Percentiles rank a stretch among this genome's conserved stretches.
These are phyloP conservation scores for Meloidogyne hapla DNA, from an alignment of 1,140 invertebrate species.

Conservation along the genomic window DNA sequence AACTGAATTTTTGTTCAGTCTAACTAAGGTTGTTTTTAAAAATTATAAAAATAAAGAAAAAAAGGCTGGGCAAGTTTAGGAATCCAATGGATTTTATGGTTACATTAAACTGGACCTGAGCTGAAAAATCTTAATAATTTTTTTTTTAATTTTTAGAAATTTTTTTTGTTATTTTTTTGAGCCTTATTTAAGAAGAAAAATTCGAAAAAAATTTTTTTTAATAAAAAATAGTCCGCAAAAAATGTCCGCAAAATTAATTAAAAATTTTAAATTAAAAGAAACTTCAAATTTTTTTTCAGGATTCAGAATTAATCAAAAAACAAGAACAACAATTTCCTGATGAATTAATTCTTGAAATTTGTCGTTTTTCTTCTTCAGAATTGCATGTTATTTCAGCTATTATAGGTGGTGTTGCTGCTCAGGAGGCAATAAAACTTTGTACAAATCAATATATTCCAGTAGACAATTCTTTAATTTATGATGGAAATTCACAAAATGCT, in stretches of 20 bases:
- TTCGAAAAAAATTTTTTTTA: no score
- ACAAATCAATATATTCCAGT: slow-evolving; percentile 93
- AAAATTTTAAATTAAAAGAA: not conserved
- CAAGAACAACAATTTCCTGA: slow-evolving; percentile 34
- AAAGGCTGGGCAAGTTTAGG: no score
- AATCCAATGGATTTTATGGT: no score
- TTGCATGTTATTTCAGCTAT: slow-evolving; percentile 91
- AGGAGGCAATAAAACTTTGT: slow-evolving; percentile 94
- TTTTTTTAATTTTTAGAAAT: no score
- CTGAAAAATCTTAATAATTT: no score
- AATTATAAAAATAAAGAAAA: no score
- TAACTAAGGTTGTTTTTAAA: slow-evolving; percentile 34
- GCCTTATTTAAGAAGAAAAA: no score
- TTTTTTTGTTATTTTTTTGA: no score
- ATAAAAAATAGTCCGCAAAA: no score
- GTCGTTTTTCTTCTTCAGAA: slow-evolving; percentile 84
- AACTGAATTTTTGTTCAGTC: slow-evolving; percentile 1
- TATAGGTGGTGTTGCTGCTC: slow-evolving; percentile 85
- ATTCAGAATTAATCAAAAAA: slow-evolving; percentile 29
- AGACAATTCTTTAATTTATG: slow-evolving; percentile 91
- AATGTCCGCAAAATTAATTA: no score
- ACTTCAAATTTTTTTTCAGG: slow-evolving; percentile 17
- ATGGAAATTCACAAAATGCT: slow-evolving; percentile 76
- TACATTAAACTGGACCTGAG: no score
- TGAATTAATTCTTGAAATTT: slow-evolving; percentile 50